Evolutionary conservation across 2,797 vertebrate genomes (phyloP).

Genomic region (Phoeniculus purpureus): DNA sequence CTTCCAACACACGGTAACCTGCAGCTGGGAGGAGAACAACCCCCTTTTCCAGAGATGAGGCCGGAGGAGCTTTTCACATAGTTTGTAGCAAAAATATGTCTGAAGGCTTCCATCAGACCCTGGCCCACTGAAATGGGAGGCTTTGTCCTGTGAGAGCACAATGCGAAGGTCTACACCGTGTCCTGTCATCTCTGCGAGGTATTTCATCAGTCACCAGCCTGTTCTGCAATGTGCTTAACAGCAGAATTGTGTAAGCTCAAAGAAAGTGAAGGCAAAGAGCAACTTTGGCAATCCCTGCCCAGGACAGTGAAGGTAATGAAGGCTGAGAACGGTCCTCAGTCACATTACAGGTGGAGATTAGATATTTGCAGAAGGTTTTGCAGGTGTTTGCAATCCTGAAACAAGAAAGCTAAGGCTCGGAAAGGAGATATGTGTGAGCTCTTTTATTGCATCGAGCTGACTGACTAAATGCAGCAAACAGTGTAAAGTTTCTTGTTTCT

Average conservation of each 20-base stretch:
- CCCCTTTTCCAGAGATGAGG: neutral
- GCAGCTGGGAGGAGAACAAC: neutral
- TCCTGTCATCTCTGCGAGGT: constrained; percentile 32
- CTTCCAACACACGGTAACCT: neutral
- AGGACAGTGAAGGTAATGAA: constrained; percentile 11
- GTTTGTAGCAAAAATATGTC: neutral
- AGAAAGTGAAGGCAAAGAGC: constrained; percentile 71
- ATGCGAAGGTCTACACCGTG: neutral
- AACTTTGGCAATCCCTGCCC: constrained; percentile 54
- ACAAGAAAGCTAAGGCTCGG: neutral
- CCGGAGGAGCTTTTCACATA: neutral
- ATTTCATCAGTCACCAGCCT: constrained; percentile 65
- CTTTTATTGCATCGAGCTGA: neutral
- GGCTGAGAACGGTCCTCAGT: neutral
- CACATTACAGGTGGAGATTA: neutral
- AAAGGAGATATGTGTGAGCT: neutral
- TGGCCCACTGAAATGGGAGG: neutral
- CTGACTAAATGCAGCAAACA: neutral
- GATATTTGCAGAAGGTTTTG: constrained; percentile 26
- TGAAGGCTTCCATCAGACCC: neutral
- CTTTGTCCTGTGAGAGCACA: neutral
- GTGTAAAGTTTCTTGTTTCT: neutral
- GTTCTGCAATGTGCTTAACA: constrained; percentile 54
- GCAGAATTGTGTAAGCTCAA: constrained; percentile 57
- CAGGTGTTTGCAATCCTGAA: constrained; percentile 26